Evolutionary conservation across 2,113 vertebrate species (phyloP).

Genomic region (Prunella fulvescens): DNA sequence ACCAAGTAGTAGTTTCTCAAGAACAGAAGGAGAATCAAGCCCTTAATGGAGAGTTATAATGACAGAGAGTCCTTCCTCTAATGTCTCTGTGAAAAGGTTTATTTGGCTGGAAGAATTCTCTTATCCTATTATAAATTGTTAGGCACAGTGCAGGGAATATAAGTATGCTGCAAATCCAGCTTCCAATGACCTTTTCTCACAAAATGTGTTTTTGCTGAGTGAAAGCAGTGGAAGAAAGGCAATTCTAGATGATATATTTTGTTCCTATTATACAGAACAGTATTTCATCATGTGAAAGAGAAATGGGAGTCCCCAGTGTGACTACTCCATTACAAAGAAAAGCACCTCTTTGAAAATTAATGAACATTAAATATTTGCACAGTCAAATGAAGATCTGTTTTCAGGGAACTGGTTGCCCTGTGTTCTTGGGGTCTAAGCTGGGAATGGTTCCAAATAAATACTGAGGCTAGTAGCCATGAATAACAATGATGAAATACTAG

Average conservation of each 20-base stretch:
- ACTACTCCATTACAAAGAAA: constrained; percentile 43
- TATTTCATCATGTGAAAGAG: constrained; percentile 24
- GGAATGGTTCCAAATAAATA: constrained; percentile 38
- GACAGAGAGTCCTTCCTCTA: background rate
- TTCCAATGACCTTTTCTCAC: constrained; percentile 29
- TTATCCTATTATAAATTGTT: background rate
- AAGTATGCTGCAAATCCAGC: background rate
- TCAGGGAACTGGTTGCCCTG: background rate
- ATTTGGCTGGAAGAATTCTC: constrained; percentile 4
- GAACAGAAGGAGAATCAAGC: background rate
- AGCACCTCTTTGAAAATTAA: constrained; percentile 58
- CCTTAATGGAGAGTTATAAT: background rate
- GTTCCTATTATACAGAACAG: constrained; percentile 1
- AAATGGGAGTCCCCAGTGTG: constrained; percentile 8
- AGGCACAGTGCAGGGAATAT: background rate
- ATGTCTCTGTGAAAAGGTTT: background rate
- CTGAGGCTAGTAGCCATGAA: background rate
- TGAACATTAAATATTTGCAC: constrained; percentile 62
- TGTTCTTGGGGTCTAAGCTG: background rate
- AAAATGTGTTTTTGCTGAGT: constrained; percentile 14
- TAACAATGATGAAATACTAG: background rate
- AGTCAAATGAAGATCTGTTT: constrained; percentile 20
- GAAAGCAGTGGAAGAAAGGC: background rate
- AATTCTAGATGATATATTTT: background rate
- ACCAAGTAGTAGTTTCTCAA: background rate